Evolutionary conservation across 2,888 invertebrate species (phyloP).

Genomic region (Tetragonula carbonaria): DNA sequence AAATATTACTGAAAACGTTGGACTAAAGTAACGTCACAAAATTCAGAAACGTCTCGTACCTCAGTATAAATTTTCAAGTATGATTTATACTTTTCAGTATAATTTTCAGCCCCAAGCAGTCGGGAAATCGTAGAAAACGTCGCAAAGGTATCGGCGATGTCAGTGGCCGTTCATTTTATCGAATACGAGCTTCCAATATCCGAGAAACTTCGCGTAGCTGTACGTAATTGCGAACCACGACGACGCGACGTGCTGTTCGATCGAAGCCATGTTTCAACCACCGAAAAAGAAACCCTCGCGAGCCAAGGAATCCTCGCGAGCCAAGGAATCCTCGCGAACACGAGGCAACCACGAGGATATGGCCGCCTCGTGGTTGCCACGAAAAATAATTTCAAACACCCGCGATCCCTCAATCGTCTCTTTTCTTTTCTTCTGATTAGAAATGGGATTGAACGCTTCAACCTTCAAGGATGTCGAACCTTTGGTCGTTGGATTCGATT

Average conservation of each 20-base stretch:
- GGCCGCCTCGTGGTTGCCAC: constrained; percentile 33
- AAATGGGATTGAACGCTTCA: constrained; percentile 1
- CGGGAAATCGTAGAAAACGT: no score
- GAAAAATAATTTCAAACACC: constrained; percentile 65
- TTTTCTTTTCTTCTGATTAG: neutral
- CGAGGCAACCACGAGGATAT: neutral
- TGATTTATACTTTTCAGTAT: no score
- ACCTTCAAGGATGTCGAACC: constrained; percentile 36
- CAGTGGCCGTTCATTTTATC: constrained; percentile 10
- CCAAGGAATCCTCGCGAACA: neutral
- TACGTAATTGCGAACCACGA: constrained; percentile 21
- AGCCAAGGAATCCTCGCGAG: neutral
- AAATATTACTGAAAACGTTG: neutral
- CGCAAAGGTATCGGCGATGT: neutral
- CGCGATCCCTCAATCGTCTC: constrained; percentile 60
- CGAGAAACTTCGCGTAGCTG: constrained; percentile 4
- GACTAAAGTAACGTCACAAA: no score
- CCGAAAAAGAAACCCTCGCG: neutral
- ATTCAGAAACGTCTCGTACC: no score
- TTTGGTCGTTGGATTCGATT: no score
- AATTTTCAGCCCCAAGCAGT: no score
- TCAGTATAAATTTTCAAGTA: no score
- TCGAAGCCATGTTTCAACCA: neutral
- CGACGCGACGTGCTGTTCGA: constrained; percentile 1
- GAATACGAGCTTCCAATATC: constrained; percentile 30